Base-by-base conservation (phyloP, 1,140 invertebrate genomes). In the Pogonomyrmex californicus region DNA sequence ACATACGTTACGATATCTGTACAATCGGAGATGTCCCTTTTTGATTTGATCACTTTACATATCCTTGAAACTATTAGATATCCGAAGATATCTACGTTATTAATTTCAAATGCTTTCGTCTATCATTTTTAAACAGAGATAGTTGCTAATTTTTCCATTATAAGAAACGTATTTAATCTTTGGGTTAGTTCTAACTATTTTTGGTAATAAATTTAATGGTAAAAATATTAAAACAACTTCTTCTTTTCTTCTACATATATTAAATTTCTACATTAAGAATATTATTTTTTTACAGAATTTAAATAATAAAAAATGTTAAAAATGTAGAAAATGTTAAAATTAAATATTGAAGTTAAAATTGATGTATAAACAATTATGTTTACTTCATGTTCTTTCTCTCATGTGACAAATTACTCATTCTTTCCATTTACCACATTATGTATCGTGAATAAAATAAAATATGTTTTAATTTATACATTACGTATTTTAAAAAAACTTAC, bases 401-500 rank as follows among this genome's bases (percentile, higher is more conserved):
- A n/a, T 2, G 49, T n/a, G 2, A 2, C 9, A 23, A 49, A 33
- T 33, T 9, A n/a, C 0, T 6, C 0, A 54, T 9, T 54, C 2
- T 49, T 17, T n/a, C 14, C 17, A 71, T 54, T 71, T 5, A 1
- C 7, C 7, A 38, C 5, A 5, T 71, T 33, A 71, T 33, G 2
- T 23, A 5, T 17, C 1, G 41, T 12, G 7, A 62, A 51, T 51
- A 5, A 60, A 51, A 49, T 41, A 33, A 68, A 81, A 23, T 23
- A 23, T 23, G 23, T 23, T 23, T 54, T 14, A n/a, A 38, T 2
- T 7, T 17, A n/a, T 62, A 51, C 4, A 17, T 36, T 49, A 23
- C 9, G 4, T 23, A 66, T 30, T n/a, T 54, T 12, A 36, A 62
- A 6, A n/a, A 63, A 17, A 96, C 96, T 97, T 93, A 97, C 97